These are phyloP conservation scores for Ladona fulva DNA, from an alignment of 1,140 invertebrate species.

Conservation along the genomic window DNA sequence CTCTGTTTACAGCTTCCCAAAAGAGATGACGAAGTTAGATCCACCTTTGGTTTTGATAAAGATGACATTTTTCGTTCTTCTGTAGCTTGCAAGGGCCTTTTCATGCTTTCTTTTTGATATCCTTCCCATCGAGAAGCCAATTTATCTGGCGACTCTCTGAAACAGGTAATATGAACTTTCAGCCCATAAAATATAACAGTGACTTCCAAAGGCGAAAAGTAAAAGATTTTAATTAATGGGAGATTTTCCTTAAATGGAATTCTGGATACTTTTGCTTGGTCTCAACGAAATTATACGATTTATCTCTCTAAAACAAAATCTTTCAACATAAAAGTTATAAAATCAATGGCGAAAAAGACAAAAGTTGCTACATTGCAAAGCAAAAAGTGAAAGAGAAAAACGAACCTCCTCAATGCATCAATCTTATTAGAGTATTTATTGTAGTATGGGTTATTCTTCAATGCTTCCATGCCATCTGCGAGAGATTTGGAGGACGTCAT, in stretches of 20 bases:
- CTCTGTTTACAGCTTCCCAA: constrained; percentile 19
- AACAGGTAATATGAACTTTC: too few relatives aligned
- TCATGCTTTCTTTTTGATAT: constrained; percentile 41
- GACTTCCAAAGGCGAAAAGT: constrained; percentile 14
- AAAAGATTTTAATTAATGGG: constrained; percentile 5
- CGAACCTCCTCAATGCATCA: constrained; percentile 52
- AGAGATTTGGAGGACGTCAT: constrained; percentile 41
- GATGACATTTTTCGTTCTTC: constrained; percentile 20
- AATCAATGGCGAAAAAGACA: too few relatives aligned
- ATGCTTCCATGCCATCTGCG: constrained; percentile 51
- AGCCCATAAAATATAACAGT: too few relatives aligned
- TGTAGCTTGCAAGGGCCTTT: constrained; percentile 30
- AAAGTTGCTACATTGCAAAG: not conserved
- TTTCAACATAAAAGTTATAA: too few relatives aligned
- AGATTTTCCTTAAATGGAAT: not conserved
- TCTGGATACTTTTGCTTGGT: too few relatives aligned
- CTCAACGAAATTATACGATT: too few relatives aligned
- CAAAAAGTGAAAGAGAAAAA: not conserved
- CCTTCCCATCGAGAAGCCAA: constrained; percentile 57
- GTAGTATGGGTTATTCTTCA: constrained; percentile 69
- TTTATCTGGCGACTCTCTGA: constrained; percentile 56
- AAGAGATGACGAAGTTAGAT: constrained; percentile 16
- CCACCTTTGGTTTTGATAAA: constrained; percentile 20
- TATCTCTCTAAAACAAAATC: too few relatives aligned
- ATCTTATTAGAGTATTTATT: constrained; percentile 75